phyloP scores from a whole-genome alignment of 2,113 vertebrate genomes.

The Salvelinus fontinalis region DNA sequence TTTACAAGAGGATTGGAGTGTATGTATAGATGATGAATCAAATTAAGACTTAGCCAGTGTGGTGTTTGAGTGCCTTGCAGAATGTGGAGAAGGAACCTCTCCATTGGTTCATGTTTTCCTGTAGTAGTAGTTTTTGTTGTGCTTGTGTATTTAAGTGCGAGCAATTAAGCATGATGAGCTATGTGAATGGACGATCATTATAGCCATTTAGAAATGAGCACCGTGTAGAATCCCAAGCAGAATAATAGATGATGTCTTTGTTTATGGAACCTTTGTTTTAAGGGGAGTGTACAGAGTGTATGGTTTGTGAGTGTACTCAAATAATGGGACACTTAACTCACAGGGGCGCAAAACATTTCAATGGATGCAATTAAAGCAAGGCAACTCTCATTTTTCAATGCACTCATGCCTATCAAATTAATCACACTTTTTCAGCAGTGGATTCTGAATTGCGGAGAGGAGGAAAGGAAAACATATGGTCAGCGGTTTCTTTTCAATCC shows the following conservation, averaged over 20 bases:
- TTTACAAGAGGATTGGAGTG: too few species aligned
- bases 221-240: constrained; percentile 19
- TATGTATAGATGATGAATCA: too few species aligned
- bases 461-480: constrained; percentile 34
- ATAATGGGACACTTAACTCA: constrained; percentile 61
- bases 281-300: constrained; percentile 25
- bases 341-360: constrained; percentile 53
- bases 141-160: background rate
- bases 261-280: constrained; percentile 43
- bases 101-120: background rate
- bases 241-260: constrained; percentile 28
- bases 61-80: too few species aligned
- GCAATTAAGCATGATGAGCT: constrained; percentile 36
- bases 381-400: constrained; percentile 66
- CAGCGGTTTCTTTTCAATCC: constrained; percentile 64
- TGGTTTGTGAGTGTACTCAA: constrained; percentile 42
- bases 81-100: background rate
- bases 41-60: too few species aligned
- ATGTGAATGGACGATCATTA: constrained; percentile 26
- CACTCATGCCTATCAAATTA: constrained; percentile 66
- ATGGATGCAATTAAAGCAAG: constrained; percentile 66
- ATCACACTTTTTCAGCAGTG: constrained; percentile 36
- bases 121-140: background rate
- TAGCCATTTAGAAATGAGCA: constrained; percentile 12
- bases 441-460: constrained; percentile 34